Percentiles rank a stretch among this genome's conserved stretches.
phyloP scores from a whole-genome alignment of 2,888 invertebrate species.

The Drosophila nr. fundita region DNA sequence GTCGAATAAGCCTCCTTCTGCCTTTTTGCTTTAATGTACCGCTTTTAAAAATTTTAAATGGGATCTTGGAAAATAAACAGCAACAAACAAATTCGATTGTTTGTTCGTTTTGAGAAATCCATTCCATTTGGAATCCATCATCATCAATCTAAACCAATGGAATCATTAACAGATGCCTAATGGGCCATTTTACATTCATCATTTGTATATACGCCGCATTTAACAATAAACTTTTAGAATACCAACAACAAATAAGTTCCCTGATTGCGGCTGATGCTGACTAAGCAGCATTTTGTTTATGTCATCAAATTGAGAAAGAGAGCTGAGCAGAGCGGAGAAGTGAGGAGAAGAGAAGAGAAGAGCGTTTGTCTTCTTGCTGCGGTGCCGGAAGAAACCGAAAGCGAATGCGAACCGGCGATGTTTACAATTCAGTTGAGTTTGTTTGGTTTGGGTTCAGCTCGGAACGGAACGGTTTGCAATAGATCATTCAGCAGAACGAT shows the following conservation, averaged over 20 bases:
- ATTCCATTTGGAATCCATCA: not conserved
- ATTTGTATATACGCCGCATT: slow-evolving; percentile 20
- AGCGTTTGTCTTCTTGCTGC: slow-evolving; percentile 2
- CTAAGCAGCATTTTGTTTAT: slow-evolving; percentile 60
- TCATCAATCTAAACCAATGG: not conserved
- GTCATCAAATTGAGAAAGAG: slow-evolving; percentile 43
- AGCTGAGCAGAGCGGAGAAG: slow-evolving; percentile 8
- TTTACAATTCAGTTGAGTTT: slow-evolving; percentile 21
- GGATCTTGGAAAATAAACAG: not conserved
- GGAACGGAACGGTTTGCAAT: slow-evolving; percentile 5
- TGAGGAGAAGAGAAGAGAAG: slow-evolving; percentile 12
- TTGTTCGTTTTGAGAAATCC: not conserved
- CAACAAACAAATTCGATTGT: not conserved
- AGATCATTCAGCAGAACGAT: slow-evolving; percentile 17
- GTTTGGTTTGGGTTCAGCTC: slow-evolving; percentile 14
- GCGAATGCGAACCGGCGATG: slow-evolving; percentile 25
- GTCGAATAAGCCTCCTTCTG: not conserved
- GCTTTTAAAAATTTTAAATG: not conserved
- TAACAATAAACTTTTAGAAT: slow-evolving; percentile 14
- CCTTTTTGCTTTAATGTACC: not conserved
- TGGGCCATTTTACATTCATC: slow-evolving; percentile 13
- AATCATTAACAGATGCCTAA: slow-evolving; percentile 2
- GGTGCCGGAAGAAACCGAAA: slow-evolving; percentile 67
- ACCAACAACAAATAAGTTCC: slow-evolving; percentile 22
- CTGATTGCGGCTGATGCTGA: slow-evolving; percentile 26